A percentile compares a stretch with the other conserved stretches of the same genome.
Evolutionary conservation across 2,113 vertebrate genomes (phyloP).

Genomic region (Cettia cetti): DNA sequence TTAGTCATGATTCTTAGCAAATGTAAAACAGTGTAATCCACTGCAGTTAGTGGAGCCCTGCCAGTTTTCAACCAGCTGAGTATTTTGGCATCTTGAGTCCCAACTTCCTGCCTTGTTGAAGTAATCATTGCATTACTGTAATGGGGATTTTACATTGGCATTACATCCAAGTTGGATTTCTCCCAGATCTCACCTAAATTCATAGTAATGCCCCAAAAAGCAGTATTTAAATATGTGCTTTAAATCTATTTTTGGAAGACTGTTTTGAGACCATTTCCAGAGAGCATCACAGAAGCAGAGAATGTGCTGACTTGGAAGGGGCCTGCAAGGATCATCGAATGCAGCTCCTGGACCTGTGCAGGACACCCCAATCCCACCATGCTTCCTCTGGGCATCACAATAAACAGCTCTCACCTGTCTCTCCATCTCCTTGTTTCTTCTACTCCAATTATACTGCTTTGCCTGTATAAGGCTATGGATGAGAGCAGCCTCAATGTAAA

Average conservation of each 20-base stretch:
- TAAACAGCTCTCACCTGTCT: neutral
- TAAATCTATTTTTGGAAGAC: neutral
- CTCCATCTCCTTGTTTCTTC: neutral
- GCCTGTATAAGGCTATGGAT: neutral
- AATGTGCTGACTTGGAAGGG: neutral
- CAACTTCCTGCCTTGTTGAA: neutral
- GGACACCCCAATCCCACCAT: neutral
- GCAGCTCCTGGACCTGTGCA: neutral
- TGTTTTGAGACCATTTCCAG: neutral
- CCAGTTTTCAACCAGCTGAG: conserved; percentile 21
- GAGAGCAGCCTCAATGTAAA: neutral
- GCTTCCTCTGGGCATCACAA: neutral
- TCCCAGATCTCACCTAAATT: neutral
- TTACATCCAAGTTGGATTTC: neutral
- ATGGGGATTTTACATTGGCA: neutral
- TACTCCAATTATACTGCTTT: neutral
- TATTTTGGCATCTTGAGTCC: conserved; percentile 3
- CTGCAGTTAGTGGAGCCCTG: neutral
- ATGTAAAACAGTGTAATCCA: neutral
- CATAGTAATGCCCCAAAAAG: neutral
- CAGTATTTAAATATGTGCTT: neutral
- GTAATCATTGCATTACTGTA: neutral
- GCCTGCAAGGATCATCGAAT: too few relatives aligned
- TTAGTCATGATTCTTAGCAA: neutral
- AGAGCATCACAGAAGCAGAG: neutral